Evolutionary conservation across 2,888 invertebrate genomes (phyloP).

Genomic region (Lycaena phlaeas): DNA sequence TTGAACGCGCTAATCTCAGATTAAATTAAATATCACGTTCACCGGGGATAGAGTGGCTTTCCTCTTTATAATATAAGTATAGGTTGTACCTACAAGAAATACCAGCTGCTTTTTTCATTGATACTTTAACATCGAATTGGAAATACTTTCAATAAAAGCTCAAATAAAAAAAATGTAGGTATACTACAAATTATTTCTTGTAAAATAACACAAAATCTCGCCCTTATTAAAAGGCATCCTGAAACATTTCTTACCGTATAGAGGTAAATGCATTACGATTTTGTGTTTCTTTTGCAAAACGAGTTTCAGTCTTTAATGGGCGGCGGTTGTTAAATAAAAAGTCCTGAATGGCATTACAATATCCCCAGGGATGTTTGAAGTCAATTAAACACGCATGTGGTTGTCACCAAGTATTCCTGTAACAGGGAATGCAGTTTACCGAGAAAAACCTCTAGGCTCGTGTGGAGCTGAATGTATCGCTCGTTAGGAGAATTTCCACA

Average conservation of each 20-base stretch:
- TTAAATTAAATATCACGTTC: too few relatives aligned
- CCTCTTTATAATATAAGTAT: too few relatives aligned
- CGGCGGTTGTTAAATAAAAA: conserved; percentile 15
- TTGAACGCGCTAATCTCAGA: too few relatives aligned
- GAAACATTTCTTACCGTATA: not conserved
- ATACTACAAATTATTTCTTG: too few relatives aligned
- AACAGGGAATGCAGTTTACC: not conserved
- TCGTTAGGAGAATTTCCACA: conserved; percentile 4
- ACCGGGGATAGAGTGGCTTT: too few relatives aligned
- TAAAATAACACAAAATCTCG: too few relatives aligned
- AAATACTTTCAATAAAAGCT: too few relatives aligned
- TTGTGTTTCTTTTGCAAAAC: not conserved
- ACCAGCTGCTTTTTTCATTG: too few relatives aligned
- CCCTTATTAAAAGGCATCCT: not conserved
- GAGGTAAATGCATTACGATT: not conserved
- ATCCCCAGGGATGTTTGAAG: conserved; percentile 18
- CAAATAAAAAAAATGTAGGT: too few relatives aligned
- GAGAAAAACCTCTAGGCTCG: not conserved
- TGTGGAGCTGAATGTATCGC: not conserved
- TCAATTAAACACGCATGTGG: conserved; percentile 21
- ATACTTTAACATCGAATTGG: too few relatives aligned
- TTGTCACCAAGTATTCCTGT: conserved; percentile 2
- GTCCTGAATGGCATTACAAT: conserved; percentile 20
- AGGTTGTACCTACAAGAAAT: too few relatives aligned
- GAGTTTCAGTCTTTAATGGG: conserved; percentile 1